These are phyloP conservation scores for Adela reaumurella DNA, from an alignment of 2,888 invertebrate genomes.

Conservation along the genomic window DNA sequence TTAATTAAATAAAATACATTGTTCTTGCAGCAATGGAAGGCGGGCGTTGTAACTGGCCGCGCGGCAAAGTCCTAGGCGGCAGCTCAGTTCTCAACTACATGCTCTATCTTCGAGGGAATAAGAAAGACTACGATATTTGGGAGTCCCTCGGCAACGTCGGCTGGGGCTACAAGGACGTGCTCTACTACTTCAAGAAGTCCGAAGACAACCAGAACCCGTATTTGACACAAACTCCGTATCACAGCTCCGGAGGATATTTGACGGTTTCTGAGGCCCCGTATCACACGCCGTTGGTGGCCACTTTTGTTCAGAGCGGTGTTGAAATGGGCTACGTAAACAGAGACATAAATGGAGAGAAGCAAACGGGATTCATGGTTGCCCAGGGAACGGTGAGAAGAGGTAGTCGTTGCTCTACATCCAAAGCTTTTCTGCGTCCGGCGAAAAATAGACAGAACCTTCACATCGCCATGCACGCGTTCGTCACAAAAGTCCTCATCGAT, in stretches of 20 bases:
- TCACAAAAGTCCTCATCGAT: constrained; percentile 70
- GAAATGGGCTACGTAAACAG: constrained; percentile 83
- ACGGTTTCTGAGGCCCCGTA: constrained; percentile 85
- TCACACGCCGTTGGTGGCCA: constrained; percentile 76
- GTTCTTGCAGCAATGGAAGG: constrained; percentile 80
- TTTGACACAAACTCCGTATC: constrained; percentile 73
- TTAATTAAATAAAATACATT: no score
- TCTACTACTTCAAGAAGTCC: constrained; percentile 86
- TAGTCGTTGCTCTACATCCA: constrained; percentile 82
- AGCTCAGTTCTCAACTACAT: constrained; percentile 88
- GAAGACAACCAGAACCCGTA: constrained; percentile 89
- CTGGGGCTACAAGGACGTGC: constrained; percentile 78
- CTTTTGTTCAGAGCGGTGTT: constrained; percentile 78
- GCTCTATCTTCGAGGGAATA: constrained; percentile 87
- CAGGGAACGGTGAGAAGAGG: constrained; percentile 78
- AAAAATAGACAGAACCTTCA: constrained; percentile 79
- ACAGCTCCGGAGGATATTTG: constrained; percentile 75
- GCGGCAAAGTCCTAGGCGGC: constrained; percentile 90
- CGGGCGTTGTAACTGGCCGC: constrained; percentile 84
- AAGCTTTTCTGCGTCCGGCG: constrained; percentile 81
- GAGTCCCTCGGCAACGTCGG: constrained; percentile 82
- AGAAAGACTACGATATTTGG: constrained; percentile 87
- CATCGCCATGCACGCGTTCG: constrained; percentile 78
- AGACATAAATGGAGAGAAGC: constrained; percentile 83
- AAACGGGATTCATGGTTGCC: constrained; percentile 86